A percentile compares a stretch with the other conserved stretches of the same genome.
These are phyloP conservation scores for Pseudorhombus dupliciocellatus DNA, from an alignment of 2,113 vertebrate genomes.

Conservation along the genomic window DNA sequence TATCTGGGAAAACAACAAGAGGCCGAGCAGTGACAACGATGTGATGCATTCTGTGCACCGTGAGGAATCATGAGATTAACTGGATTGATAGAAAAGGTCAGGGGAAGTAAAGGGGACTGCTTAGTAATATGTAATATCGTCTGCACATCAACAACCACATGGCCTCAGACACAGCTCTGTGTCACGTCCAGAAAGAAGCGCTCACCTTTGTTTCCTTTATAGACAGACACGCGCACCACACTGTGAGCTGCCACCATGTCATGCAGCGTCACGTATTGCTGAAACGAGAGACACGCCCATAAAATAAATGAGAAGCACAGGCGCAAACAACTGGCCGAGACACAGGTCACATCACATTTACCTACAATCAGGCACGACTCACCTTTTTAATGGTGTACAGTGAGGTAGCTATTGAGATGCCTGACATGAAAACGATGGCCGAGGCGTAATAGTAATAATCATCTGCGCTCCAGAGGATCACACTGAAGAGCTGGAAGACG, in stretches of 20 bases:
- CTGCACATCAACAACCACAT: background rate
- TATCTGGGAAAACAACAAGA: conserved; percentile 73
- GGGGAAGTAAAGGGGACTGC: background rate
- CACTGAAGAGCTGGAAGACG: conserved; percentile 98
- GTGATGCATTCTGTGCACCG: background rate
- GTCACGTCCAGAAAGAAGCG: background rate
- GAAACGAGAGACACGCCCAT: conserved; percentile 49
- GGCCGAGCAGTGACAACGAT: background rate
- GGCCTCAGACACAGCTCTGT: background rate
- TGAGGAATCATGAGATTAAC: background rate
- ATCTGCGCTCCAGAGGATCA: conserved; percentile 90
- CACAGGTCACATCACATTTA: background rate
- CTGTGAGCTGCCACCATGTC: conserved; percentile 96
- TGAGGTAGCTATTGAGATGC: conserved; percentile 92
- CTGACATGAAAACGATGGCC: conserved; percentile 93
- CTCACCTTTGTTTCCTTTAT: conserved; percentile 87
- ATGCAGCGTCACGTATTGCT: conserved; percentile 96
- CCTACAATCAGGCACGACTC: conserved; percentile 37
- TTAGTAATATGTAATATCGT: background rate
- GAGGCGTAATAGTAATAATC: conserved; percentile 94
- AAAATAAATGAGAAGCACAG: background rate
- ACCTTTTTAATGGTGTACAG: conserved; percentile 96
- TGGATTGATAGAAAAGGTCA: no score
- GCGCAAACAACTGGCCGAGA: background rate
- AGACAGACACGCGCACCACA: conserved; percentile 90